A percentile compares a stretch with the other conserved stretches of the same genome.
These are phyloP conservation scores for Rhagium mordax DNA, from an alignment of 2,888 invertebrate species.

Conservation along the genomic window DNA sequence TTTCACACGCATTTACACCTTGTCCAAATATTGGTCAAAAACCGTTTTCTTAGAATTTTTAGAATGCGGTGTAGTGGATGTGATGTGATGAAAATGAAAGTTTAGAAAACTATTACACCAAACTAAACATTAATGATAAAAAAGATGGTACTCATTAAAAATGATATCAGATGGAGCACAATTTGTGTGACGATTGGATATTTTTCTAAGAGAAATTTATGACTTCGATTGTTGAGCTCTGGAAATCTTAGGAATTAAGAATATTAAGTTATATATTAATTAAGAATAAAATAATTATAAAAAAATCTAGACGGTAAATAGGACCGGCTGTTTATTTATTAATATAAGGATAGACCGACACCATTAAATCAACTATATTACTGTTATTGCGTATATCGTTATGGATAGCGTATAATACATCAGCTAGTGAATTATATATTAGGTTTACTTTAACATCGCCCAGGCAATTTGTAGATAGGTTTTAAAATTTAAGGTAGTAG, in stretches of 20 bases:
- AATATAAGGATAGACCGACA: not conserved
- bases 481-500: slow-evolving; percentile 65
- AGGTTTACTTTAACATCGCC: slow-evolving; percentile 58
- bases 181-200: too few relatives aligned
- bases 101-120: too few relatives aligned
- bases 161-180: too few relatives aligned
- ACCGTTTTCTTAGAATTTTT: too few relatives aligned
- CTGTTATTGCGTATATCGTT: slow-evolving; percentile 25
- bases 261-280: not conserved
- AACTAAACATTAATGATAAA: too few relatives aligned
- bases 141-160: too few relatives aligned
- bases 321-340: not conserved
- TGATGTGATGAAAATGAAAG: too few relatives aligned
- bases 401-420: slow-evolving; percentile 37
- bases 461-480: slow-evolving; percentile 62
- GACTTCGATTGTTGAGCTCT: not conserved
- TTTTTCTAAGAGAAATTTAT: too few relatives aligned
- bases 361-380: slow-evolving; percentile 23
- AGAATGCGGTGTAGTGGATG: too few relatives aligned
- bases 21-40: too few relatives aligned
- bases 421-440: slow-evolving; percentile 55
- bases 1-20: too few relatives aligned
- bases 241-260: not conserved
- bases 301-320: not conserved
- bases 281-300: not conserved